Conservation (phyloP, 2,797 vertebrate genomes). For the Momotus momota region DNA sequence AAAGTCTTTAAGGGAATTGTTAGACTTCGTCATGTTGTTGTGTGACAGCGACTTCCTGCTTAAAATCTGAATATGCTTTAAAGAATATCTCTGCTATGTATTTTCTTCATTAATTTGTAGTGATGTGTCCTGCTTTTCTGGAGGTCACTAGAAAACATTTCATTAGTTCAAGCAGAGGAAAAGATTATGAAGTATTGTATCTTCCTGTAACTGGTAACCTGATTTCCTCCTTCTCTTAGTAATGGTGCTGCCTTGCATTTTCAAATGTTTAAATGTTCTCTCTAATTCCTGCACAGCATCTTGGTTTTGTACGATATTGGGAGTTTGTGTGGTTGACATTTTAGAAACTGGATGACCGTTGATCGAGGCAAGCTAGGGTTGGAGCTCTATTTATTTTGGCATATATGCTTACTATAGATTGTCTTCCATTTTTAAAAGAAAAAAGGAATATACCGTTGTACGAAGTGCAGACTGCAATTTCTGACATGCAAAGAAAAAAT, state of each 20-base stretch:
- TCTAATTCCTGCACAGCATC: not conserved
- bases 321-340: not conserved
- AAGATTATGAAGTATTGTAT: not conserved
- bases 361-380: not conserved
- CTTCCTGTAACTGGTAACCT: not conserved
- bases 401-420: not conserved
- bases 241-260: not conserved
- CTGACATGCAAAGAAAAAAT: conserved; percentile 95
- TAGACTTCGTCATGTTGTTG: not conserved
- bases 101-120: not conserved
- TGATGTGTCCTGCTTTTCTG: not conserved
- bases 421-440: conserved; percentile 79
- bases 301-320: not conserved
- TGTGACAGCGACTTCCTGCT: not conserved
- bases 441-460: conserved; percentile 96
- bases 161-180: not conserved
- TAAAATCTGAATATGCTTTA: not conserved
- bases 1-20: not conserved
- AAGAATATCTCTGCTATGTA: not conserved
- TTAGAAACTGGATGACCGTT: not conserved
- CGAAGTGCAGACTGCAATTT: conserved; percentile 96
- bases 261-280: not conserved
- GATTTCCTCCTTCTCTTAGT: not conserved
- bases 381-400: not conserved
- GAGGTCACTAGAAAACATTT: not conserved